These are phyloP conservation scores for Eulemur rubriventer DNA, from an alignment of 2,797 vertebrate genomes.

Conservation along the genomic window DNA sequence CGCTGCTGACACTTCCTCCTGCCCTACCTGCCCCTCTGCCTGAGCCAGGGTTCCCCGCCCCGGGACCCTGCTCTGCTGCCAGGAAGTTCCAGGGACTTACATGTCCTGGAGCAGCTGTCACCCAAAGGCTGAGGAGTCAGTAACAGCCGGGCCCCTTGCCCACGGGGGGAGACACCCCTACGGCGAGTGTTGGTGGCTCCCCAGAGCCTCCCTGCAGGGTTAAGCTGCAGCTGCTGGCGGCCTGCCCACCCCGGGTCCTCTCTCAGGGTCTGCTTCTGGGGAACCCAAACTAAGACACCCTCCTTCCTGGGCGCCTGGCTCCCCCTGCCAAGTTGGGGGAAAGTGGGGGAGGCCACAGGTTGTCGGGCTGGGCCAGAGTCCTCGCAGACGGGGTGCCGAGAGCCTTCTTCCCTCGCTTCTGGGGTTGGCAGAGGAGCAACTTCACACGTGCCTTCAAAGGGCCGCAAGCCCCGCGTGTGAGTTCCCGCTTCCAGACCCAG, in stretches of 20 bases:
- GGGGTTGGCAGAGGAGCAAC: too few relatives aligned
- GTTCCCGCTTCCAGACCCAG: neutral
- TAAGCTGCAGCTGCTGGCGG: neutral
- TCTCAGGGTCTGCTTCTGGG: neutral
- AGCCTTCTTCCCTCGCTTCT: neutral
- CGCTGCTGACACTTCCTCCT: neutral
- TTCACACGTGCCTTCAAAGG: neutral
- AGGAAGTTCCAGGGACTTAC: fast-evolving
- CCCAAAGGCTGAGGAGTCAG: neutral
- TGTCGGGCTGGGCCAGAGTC: too few relatives aligned
- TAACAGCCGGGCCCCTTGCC: fast-evolving
- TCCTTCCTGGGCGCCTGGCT: neutral
- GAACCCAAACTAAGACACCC: neutral
- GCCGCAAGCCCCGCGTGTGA: neutral
- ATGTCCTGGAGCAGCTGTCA: neutral
- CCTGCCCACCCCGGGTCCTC: neutral
- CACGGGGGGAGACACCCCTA: fast-evolving
- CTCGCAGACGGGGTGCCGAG: neutral
- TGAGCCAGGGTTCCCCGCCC: too few relatives aligned
- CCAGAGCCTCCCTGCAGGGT: neutral
- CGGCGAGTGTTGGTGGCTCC: neutral
- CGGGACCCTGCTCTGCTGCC: neutral
- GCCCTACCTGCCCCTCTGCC: neutral
- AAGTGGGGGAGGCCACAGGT: neutral
- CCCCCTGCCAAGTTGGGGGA: neutral